A percentile compares a stretch with the other conserved stretches of the same genome.
Conservation (phyloP, 2,888 invertebrate species). For the Fragum whitleyi region DNA sequence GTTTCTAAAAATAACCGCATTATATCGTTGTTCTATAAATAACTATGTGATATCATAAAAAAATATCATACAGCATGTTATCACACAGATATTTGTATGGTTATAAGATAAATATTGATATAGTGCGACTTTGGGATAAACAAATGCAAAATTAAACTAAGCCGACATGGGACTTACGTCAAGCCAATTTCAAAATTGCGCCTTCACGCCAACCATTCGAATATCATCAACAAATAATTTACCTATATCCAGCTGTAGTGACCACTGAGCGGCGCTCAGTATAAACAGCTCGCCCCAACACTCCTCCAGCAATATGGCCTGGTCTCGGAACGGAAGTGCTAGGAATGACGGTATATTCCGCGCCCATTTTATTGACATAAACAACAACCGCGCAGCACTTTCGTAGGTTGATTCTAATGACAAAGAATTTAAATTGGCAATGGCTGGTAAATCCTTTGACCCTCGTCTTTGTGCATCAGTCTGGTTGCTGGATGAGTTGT, state of each 20-base stretch:
- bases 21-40: too few species aligned
- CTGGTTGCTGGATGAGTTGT: background rate
- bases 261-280: constrained; percentile 93
- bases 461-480: background rate
- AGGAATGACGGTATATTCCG: constrained; percentile 91
- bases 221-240: too few species aligned
- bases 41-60: too few species aligned
- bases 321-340: constrained; percentile 90
- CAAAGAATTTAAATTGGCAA: background rate
- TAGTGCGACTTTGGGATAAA: too few species aligned
- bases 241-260: constrained; percentile 91
- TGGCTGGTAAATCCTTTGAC: background rate
- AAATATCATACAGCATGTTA: too few species aligned
- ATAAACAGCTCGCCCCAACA: constrained; percentile 94
- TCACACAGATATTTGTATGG: too few species aligned
- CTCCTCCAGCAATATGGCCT: constrained; percentile 90
- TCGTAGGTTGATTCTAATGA: constrained; percentile 79
- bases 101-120: too few species aligned
- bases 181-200: too few species aligned
- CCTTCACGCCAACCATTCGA: too few species aligned
- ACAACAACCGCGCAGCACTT: constrained; percentile 90
- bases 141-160: too few species aligned
- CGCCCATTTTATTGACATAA: constrained; percentile 93
- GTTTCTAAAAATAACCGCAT: too few species aligned
- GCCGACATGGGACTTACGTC: too few species aligned